These are phyloP conservation scores for Orgyia antiqua DNA, from an alignment of 2,888 invertebrate species.

Conservation along the genomic window DNA sequence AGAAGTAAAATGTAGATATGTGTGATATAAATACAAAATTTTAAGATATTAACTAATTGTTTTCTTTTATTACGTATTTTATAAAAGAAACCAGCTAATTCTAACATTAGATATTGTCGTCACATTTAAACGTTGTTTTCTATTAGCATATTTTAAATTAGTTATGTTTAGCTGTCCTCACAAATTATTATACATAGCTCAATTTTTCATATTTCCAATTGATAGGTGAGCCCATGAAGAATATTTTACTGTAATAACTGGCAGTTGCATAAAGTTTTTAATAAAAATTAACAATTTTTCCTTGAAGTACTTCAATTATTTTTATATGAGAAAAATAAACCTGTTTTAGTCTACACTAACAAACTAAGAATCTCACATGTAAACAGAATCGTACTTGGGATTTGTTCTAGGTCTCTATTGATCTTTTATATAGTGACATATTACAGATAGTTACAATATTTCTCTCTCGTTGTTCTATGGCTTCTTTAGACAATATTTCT, in stretches of 20 bases:
- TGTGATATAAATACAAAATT: constrained; percentile 79
- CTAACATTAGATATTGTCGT: constrained; percentile 58
- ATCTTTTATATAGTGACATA: no score
- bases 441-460: no score
- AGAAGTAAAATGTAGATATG: constrained; percentile 78
- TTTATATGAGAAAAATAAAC: constrained; percentile 22
- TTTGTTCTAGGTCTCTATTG: no score
- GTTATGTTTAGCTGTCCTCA: constrained; percentile 65
- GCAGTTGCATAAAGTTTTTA: constrained; percentile 72
- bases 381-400: no score
- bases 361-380: no score
- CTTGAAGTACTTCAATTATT: constrained; percentile 61
- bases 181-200: constrained; percentile 56
- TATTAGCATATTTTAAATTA: constrained; percentile 69
- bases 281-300: constrained; percentile 75
- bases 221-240: constrained; percentile 61
- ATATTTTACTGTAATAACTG: constrained; percentile 73
- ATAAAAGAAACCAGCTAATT: constrained; percentile 65
- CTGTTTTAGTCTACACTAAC: no score
- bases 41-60: constrained; percentile 68
- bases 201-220: constrained; percentile 57
- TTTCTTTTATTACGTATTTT: constrained; percentile 71
- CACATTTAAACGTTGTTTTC: constrained; percentile 65
- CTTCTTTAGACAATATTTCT: no score
- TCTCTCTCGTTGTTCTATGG: no score